These are phyloP conservation scores for Parotocinclus haroldoi DNA, from an alignment of 2,797 vertebrate genomes.

Conservation along the genomic window DNA sequence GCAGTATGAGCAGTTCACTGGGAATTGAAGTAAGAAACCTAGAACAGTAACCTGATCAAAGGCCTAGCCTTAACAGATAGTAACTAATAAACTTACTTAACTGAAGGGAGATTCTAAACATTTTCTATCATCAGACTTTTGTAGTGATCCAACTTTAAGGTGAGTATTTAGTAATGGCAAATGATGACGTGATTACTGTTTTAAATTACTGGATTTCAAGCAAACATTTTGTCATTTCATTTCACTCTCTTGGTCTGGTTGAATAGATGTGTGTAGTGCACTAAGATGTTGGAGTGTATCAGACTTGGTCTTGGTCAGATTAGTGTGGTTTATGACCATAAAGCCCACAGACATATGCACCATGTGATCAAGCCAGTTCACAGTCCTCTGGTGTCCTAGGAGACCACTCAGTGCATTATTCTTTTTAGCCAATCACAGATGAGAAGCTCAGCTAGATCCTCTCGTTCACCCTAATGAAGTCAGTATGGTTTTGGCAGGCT, in stretches of 20 bases:
- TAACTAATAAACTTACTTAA: no score
- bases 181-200: no score
- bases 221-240: no score
- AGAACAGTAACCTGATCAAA: no score
- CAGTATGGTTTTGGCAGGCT: constrained; percentile 17
- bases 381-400: constrained; percentile 48
- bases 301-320: constrained; percentile 2
- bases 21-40: no score
- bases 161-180: no score
- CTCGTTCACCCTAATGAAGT: constrained; percentile 29
- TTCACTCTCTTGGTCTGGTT: background rate
- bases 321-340: constrained; percentile 19
- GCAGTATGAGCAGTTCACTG: no score
- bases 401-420: constrained; percentile 23
- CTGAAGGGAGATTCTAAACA: no score
- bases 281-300: background rate
- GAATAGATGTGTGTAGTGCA: background rate
- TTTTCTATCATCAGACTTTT: no score
- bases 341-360: constrained; percentile 29
- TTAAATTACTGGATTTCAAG: no score
- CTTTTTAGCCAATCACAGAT: constrained; percentile 29
- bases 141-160: no score
- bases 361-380: constrained; percentile 43
- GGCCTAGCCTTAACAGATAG: no score
- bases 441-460: constrained; percentile 25